These are phyloP conservation scores for Phoxinus dragarum DNA, from an alignment of 2,797 vertebrate genomes.

Conservation along the genomic window DNA sequence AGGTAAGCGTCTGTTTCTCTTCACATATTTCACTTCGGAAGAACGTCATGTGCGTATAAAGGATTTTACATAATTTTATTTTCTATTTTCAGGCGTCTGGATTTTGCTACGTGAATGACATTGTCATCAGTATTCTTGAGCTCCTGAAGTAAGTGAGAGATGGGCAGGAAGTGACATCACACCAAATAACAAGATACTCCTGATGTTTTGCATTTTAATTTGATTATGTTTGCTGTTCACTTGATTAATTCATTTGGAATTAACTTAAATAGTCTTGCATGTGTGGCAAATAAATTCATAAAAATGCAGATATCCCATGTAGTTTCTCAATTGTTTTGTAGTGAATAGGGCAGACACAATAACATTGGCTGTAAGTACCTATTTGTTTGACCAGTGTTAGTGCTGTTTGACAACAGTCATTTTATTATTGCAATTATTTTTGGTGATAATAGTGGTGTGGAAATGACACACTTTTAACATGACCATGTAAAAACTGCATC, in stretches of 20 bases:
- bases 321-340: too few species aligned
- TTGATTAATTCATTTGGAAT: background rate
- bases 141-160: conserved; percentile 89
- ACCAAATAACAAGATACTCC: background rate
- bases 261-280: background rate
- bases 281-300: background rate
- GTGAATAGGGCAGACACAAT: background rate
- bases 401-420: background rate
- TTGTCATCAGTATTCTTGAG: conserved; percentile 97
- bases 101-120: conserved; percentile 98
- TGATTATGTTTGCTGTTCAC: background rate
- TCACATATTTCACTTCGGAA: background rate
- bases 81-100: conserved; percentile 87
- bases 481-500: background rate
- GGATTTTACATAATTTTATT: conserved; percentile 1
- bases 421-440: background rate
- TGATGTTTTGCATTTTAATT: background rate
- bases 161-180: background rate
- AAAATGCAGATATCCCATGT: background rate
- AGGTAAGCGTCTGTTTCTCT: conserved; percentile 77
- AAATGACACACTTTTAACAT: background rate
- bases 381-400: background rate
- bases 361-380: background rate
- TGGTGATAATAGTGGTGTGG: background rate
- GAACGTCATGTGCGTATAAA: background rate